Base-by-base conservation (phyloP, 2,888 invertebrate species). In the Aspidiotus rigidus region DNA sequence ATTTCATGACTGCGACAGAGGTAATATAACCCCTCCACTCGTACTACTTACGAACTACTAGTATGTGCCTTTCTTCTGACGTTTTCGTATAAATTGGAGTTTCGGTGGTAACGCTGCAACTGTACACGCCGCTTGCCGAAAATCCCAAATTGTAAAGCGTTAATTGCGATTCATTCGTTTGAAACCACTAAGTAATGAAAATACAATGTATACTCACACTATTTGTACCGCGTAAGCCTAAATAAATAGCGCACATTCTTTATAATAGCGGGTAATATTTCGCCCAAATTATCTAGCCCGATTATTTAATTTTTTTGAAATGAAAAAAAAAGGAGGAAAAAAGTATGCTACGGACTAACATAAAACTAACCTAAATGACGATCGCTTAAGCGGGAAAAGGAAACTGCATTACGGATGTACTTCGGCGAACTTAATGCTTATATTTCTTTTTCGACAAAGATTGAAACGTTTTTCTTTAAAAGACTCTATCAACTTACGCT, bases 81-180 rank as follows among this genome's bases (percentile, higher is more conserved):
- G 86, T 84, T 81, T 89, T 89, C 53, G 88, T 89, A 79, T 88
- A 90, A 75, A 91, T 85, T 72, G 91, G 89, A 62, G 88, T 85
- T 76, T 89, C 87, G 76, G 88, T 84, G 70, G 90, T 89, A 40
- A 91, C 90, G 77, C 88, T 87, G 77, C 92, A 92, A 71, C 85
- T 86, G 79, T 91, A 92, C 67, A 84, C 81, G 39, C 90, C 91
- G 13, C 87, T 84, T 61, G 90, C 88, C 70, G 86, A 82, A 79
- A 89, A 90, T 77, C 88, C 87, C 76, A 90, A 81, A 77, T 84
- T 83, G 74, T 86, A 85, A 74, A 91, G 79, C 72, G 85, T 83
- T 77, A 88, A 84, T 75, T 86, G 86, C 79, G 84, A 84, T 75
- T 86, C 85, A 73, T 83, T 84, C 74, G 85, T 86, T 76, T 83